Evolutionary conservation across 2,113 vertebrate genomes (phyloP), one percentile per base, ranked within the genome.

Genomic region (Notothenia coriiceps): DNA sequence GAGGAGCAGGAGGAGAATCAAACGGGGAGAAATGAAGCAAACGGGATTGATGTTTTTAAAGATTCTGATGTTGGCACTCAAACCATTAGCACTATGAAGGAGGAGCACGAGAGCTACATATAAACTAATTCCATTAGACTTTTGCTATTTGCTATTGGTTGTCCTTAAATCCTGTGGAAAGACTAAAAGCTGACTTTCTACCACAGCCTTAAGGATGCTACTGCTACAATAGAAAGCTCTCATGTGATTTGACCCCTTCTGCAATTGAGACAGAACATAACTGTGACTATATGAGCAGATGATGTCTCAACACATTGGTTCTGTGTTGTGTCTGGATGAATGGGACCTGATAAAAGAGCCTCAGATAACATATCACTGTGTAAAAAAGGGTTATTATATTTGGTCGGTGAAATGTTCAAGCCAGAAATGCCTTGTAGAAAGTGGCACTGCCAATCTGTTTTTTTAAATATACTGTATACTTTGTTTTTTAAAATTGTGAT

Each of bases 41-140:
- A 64, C 2, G 94, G 95, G 0, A 93, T 96, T 29, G 95, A 94
- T 79, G 83, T 96, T 89, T 94, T 96, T 5, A 95, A 95, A 87
- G 96, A 97, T 90, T 88, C 94, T 17, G 96, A 98, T 71, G 95
- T 96, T 72, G 92, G 94, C 1, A 94, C 93, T 80, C 96, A 97
- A 92, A 97, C 95, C 44, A 87, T 96, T 74, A 95, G 95, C 78
- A 93, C 94, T 49, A 93, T 98, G 92, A 99, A 98, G 89, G 97
- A 98, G 88, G 97, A 97, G 71, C 95, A 96, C 85, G 93, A 96
- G 92, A 96, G 95, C 94, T 64, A 79, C 77, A 82, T 89, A 52
- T 90, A 65, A 77, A 22, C 14, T 17, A 10, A 18, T 64, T 10
- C 72, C 29, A 72, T 55, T 29, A 29, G 29, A 29, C 29, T 59